phyloP scores from a whole-genome alignment of 2,113 vertebrate genomes.

The Toxotes jaculatrix region DNA sequence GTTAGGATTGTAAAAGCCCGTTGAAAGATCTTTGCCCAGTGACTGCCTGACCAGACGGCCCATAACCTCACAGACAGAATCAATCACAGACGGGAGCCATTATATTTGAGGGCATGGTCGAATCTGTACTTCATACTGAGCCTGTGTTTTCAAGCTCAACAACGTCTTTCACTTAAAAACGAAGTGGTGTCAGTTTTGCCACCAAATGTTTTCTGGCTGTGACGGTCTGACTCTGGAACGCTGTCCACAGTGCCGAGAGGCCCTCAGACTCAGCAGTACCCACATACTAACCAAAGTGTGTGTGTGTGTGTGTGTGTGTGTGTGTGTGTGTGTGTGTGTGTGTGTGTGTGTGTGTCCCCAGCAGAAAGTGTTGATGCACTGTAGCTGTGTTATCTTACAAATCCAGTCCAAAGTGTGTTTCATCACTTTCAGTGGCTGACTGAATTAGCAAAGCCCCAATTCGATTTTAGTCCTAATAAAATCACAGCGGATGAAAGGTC shows the following conservation, averaged over 20 bases:
- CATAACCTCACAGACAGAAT: neutral
- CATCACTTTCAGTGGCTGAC: conserved; percentile 39
- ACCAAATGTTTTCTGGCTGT: neutral
- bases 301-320: neutral
- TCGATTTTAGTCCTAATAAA: conserved; percentile 59
- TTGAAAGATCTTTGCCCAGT: neutral
- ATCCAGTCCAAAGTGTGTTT: neutral
- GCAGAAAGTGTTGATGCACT: neutral
- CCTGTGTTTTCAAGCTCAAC: neutral
- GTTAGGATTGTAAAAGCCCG: neutral
- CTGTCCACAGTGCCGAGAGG: no score
- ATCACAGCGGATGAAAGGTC: conserved; percentile 50
- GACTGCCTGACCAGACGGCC: conserved; percentile 6
- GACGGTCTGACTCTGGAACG: no score
- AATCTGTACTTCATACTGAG: neutral
- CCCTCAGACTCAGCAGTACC: conserved; percentile 6
- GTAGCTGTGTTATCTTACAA: conserved; percentile 2
- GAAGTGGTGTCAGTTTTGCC: neutral
- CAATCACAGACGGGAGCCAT: neutral
- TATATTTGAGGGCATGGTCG: neutral
- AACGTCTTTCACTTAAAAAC: neutral
- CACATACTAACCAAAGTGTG: neutral
- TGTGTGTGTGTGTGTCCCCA: neutral
- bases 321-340: neutral
- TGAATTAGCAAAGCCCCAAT: conserved; percentile 47